phyloP scores from a whole-genome alignment of 1,140 invertebrate genomes.

The Plectus sambesii region DNA sequence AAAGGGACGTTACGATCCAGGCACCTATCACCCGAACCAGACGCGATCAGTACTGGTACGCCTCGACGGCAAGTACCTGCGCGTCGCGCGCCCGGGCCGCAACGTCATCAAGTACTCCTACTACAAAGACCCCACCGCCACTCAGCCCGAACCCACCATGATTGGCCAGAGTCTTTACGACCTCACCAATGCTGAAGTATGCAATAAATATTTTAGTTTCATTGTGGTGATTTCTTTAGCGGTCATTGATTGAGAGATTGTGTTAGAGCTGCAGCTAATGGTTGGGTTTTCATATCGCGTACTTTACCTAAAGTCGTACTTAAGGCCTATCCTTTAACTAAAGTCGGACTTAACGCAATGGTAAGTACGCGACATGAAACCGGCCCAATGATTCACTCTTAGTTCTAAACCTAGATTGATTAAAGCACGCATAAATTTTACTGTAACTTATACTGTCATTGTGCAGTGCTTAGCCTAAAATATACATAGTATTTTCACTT shows the following conservation, averaged over 20 bases:
- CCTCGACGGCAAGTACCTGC: constrained; percentile 62
- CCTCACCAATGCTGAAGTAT: constrained; percentile 34
- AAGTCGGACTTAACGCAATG: too few relatives aligned
- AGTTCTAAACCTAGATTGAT: neutral
- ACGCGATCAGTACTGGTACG: constrained; percentile 72
- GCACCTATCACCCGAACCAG: constrained; percentile 68
- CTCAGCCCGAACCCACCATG: constrained; percentile 32
- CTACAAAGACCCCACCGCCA: constrained; percentile 61
- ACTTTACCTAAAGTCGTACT: too few relatives aligned
- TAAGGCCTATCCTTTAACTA: too few relatives aligned
- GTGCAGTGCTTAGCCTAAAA: neutral
- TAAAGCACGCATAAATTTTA: constrained; percentile 9
- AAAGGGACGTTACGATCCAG: constrained; percentile 60
- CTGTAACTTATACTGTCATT: constrained; percentile 7
- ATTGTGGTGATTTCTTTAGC: too few relatives aligned
- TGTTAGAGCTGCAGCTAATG: too few relatives aligned
- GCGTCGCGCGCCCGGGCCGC: constrained; percentile 63
- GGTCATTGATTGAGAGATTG: too few relatives aligned
- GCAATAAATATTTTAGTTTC: neutral
- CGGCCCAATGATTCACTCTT: constrained; percentile 14
- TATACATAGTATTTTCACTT: too few relatives aligned
- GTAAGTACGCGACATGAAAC: too few relatives aligned
- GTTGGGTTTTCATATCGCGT: too few relatives aligned
- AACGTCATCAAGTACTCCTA: constrained; percentile 67
- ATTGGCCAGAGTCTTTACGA: constrained; percentile 40